Evolutionary conservation across 2,797 vertebrate species (phyloP).

Genomic region (Cynopterus sphinx): DNA sequence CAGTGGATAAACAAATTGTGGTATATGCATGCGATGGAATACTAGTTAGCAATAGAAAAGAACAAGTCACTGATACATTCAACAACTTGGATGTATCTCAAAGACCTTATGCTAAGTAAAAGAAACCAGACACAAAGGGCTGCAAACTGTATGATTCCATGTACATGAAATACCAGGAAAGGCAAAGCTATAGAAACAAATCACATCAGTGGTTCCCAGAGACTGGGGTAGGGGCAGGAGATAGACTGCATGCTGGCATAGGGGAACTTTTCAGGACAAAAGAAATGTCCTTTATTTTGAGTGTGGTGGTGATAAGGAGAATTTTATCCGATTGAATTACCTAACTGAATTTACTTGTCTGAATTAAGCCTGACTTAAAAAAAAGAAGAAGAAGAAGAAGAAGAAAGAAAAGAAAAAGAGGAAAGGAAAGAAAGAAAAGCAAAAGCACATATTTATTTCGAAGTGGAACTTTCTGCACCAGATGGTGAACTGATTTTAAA

Average conservation of each 20-base stretch:
- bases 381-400: background rate
- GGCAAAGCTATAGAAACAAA: conserved; percentile 11
- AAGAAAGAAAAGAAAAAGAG: too few relatives aligned
- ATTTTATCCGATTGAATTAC: conserved; percentile 10
- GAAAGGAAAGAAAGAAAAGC: background rate
- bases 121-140: background rate
- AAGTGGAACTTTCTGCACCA: conserved; percentile 35
- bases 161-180: conserved; percentile 15
- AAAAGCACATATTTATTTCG: background rate
- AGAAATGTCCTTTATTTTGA: background rate
- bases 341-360: background rate
- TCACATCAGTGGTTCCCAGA: background rate
- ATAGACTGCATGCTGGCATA: background rate
- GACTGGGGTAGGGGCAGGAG: background rate
- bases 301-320: background rate
- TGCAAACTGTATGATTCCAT: background rate
- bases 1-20: background rate
- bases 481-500: conserved; percentile 36
- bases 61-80: background rate
- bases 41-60: conserved; percentile 8
- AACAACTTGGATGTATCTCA: background rate
- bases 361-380: background rate
- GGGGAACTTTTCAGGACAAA: background rate
- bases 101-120: background rate
- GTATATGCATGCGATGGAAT: background rate